Percentiles rank a stretch among this genome's conserved stretches.
phyloP scores from a whole-genome alignment of 2,888 invertebrate genomes.

The Rhynchonema sp. region DNA sequence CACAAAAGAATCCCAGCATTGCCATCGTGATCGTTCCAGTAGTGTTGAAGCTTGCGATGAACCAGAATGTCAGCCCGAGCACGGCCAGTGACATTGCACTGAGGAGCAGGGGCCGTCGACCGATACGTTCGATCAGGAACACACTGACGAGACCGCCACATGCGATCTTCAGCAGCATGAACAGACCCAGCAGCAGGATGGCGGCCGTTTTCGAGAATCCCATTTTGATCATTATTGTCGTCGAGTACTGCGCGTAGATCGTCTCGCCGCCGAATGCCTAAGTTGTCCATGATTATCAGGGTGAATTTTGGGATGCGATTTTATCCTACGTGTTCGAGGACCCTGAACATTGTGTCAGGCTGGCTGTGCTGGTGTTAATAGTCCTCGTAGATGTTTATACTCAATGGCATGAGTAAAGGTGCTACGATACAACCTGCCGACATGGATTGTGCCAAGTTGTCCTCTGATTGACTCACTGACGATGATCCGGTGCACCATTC shows the following conservation, averaged over 20 bases:
- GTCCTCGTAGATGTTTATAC: no score
- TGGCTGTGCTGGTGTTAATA: no score
- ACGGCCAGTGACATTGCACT: no score
- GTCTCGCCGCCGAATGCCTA: neutral
- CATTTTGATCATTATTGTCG: neutral
- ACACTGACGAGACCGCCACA: neutral
- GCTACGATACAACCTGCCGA: no score
- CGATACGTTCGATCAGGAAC: neutral
- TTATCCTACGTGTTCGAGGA: no score
- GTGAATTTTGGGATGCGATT: no score
- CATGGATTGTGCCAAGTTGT: no score
- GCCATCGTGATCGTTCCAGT: neutral
- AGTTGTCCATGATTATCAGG: no score
- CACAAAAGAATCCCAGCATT: neutral
- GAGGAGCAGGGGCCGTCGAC: neutral
- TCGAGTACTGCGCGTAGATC: neutral
- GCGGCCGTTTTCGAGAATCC: neutral
- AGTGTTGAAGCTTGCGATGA: neutral
- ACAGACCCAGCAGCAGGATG: neutral
- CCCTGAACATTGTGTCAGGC: no score
- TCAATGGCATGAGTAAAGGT: no score
- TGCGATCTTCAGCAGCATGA: neutral
- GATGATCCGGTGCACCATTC: no score
- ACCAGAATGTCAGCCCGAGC: neutral
- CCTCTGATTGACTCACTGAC: no score